Percentiles rank a stretch among this genome's conserved stretches.
phyloP scores from a whole-genome alignment of 2,113 vertebrate genomes.

The Sinocyclocheilus rhinocerous region DNA sequence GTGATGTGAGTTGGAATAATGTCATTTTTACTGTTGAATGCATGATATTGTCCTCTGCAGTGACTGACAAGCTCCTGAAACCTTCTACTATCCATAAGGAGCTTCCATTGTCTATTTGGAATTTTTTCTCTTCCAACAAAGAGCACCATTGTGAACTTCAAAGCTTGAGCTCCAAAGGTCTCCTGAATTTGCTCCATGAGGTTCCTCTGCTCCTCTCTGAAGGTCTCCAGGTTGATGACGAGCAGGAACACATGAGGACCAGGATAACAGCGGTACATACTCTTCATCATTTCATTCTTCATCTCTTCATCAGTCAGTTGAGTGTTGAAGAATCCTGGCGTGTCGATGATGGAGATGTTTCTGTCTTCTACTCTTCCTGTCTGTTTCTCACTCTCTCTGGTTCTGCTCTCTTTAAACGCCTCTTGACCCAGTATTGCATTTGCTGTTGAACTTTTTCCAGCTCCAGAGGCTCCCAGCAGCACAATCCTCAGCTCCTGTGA shows the following conservation, averaged over 20 bases:
- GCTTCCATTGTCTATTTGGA: neutral
- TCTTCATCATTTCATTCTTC: neutral
- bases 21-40: too few relatives aligned
- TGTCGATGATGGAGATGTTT: too few relatives aligned
- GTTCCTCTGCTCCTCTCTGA: neutral
- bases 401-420: too few relatives aligned
- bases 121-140: slow-evolving; percentile 50
- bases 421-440: too few relatives aligned
- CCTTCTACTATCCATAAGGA: neutral
- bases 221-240: slow-evolving; percentile 1
- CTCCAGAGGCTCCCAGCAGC: neutral
- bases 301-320: neutral
- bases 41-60: neutral
- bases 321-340: too few relatives aligned
- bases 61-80: slow-evolving; percentile 19
- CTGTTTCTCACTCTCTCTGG: too few relatives aligned
- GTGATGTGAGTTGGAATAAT: neutral
- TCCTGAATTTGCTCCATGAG: neutral
- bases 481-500: neutral
- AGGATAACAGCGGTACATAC: slow-evolving; percentile 2
- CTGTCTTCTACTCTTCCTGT: too few relatives aligned
- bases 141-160: slow-evolving; percentile 27
- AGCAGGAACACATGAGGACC: slow-evolving; percentile 56
- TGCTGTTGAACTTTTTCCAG: neutral
- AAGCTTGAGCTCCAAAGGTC: slow-evolving; percentile 36